Evolutionary conservation across 2,113 vertebrate species (phyloP).

Genomic region (Heliornis fulica): DNA sequence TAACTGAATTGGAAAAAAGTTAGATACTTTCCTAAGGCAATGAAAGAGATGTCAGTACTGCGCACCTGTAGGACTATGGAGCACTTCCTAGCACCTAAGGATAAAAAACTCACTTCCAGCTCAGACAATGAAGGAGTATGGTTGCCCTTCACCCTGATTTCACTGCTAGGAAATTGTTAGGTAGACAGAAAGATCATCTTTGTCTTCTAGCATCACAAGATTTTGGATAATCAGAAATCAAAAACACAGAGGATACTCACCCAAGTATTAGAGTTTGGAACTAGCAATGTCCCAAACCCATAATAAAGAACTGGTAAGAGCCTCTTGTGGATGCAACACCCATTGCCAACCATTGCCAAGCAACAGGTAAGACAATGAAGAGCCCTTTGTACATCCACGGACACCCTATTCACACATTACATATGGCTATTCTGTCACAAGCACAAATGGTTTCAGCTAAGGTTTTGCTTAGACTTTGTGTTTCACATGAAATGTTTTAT

Average conservation of each 20-base stretch:
- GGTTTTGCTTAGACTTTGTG: not conserved
- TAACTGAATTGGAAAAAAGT: not conserved
- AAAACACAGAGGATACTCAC: not conserved
- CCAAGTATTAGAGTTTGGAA: not conserved
- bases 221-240: not conserved
- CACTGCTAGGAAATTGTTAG: not conserved
- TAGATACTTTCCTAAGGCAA: not conserved
- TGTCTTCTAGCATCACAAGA: not conserved
- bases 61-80: not conserved
- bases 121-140: not conserved
- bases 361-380: not conserved
- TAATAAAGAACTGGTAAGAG: not conserved
- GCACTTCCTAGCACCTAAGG: no score
- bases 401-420: no score
- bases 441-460: not conserved
- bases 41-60: not conserved
- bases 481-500: not conserved
- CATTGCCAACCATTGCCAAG: no score
- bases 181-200: not conserved
- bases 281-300: not conserved
- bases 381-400: not conserved
- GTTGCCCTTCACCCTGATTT: not conserved
- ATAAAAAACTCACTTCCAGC: not conserved
- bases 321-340: not conserved
- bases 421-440: not conserved